Evolutionary conservation across 2,888 invertebrate species (phyloP), one percentile per base, ranked within the genome.

Genomic region (Diadegma fenestrale): DNA sequence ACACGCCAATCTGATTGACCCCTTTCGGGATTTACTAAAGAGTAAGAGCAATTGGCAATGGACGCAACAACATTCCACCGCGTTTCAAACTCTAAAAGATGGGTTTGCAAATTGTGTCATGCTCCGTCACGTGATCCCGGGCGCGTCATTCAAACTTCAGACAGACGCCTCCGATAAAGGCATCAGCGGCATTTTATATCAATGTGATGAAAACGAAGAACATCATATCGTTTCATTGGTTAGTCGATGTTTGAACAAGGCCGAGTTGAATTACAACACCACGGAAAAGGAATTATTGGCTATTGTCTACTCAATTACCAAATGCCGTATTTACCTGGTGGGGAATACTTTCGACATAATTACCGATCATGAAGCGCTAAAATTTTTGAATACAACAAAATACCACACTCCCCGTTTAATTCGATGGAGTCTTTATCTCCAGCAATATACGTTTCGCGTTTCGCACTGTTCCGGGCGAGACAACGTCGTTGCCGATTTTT

Each of bases 301-400:
- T 51, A 37, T 89, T 88, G 71, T 91, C 88, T 86, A 80, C 17
- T n/a, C 72, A 6, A 37, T 73, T 7, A 14, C 17, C 7, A 83
- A 83, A 66, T 79, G 66, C 45, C 72, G 75, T 3, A 33, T 64
- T 0, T 90, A 90, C 75, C 71, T 91, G 1, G 73, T 89, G 3
- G 90, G 89, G 0, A 73, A 64, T 6, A 26, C 61, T 3, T 85
- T 92, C 1, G 84, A 88, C 1, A 86, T 92, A 2, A 78, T 87
- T n/a, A 91, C 80, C 0, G 82, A 73, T 12, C 80, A 84, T 41
- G 26, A 77, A 0, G 85, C 88, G 0, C 63, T 91, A 1, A 88
- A 82, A 0, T 92, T 91, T 79, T 58, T 92, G 6, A 45, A 48
- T 26, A 48, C 45, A 14, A 68, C 68, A 4, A 10, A 8, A 5